Evolutionary conservation across 2,888 invertebrate species (phyloP).

Genomic region (Amiota communis): DNA sequence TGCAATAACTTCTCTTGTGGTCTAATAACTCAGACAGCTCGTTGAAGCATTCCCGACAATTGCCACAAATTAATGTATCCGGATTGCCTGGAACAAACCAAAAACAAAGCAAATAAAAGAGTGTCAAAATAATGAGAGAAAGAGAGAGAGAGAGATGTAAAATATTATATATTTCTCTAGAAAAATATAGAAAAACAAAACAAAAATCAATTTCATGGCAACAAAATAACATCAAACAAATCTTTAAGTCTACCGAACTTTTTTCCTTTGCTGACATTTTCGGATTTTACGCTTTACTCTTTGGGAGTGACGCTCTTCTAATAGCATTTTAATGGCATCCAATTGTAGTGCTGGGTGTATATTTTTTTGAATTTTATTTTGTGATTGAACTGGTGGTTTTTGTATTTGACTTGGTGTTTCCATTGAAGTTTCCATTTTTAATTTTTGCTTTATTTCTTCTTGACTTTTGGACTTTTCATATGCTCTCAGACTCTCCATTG

Average conservation of each 20-base stretch:
- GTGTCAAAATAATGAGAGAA: conserved; percentile 7
- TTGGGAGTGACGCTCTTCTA: too few relatives aligned
- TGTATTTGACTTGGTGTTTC: too few relatives aligned
- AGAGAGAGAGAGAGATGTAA: conserved; percentile 8
- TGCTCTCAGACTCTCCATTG: too few relatives aligned
- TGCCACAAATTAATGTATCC: conserved; percentile 86
- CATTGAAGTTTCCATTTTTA: too few relatives aligned
- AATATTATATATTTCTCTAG: not conserved
- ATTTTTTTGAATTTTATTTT: too few relatives aligned
- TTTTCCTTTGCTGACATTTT: not conserved
- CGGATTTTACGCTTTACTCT: not conserved
- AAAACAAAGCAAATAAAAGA: conserved; percentile 1
- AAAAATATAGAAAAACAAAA: not conserved
- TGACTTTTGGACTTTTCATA: too few relatives aligned
- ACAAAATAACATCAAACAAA: not conserved
- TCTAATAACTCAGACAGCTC: conserved; percentile 82
- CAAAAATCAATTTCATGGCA: not conserved
- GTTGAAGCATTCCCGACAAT: conserved; percentile 83
- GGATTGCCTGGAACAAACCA: conserved; percentile 77
- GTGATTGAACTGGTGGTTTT: too few relatives aligned
- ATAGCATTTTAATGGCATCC: too few relatives aligned
- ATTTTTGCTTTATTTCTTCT: too few relatives aligned
- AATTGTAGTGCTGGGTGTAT: too few relatives aligned
- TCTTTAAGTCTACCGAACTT: too few relatives aligned
- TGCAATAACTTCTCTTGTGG: conserved; percentile 83